These are phyloP conservation scores for Biston betularia DNA, from an alignment of 2,888 invertebrate species.

Conservation along the genomic window DNA sequence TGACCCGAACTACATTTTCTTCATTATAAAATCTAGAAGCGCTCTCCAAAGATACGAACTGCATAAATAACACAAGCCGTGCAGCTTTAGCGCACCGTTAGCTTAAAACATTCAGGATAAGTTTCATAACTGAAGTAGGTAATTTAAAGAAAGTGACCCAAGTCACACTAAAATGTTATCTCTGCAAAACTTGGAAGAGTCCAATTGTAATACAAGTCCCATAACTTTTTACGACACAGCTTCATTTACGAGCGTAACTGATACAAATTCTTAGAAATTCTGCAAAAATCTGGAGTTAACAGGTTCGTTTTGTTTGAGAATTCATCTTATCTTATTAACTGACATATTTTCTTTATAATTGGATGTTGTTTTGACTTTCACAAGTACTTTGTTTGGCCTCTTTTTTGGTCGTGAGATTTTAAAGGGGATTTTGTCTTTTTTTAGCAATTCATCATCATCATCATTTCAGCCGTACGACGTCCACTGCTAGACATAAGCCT, in stretches of 20 bases:
- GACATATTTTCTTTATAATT: neutral
- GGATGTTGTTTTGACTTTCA: neutral
- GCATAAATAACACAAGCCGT: neutral
- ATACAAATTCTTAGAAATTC: conserved; percentile 36
- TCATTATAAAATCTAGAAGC: neutral
- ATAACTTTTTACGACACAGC: conserved; percentile 37
- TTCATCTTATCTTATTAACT: neutral
- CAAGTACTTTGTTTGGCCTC: too few species aligned
- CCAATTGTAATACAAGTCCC: conserved; percentile 34
- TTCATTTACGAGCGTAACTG: conserved; percentile 40
- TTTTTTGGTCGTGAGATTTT: too few species aligned
- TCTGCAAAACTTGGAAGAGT: conserved; percentile 28
- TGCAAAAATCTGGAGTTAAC: conserved; percentile 28
- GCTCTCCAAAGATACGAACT: neutral
- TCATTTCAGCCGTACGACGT: too few species aligned
- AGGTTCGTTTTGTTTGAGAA: conserved; percentile 8
- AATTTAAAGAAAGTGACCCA: conserved; percentile 31
- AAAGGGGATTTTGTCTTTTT: too few species aligned
- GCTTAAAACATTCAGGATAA: conserved; percentile 18
- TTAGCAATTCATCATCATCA: too few species aligned
- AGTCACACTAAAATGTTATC: conserved; percentile 35
- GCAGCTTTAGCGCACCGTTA: neutral
- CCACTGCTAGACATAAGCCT: too few species aligned
- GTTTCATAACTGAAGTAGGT: conserved; percentile 21
- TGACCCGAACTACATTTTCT: neutral